Conservation (phyloP, 2,113 vertebrate genomes). For the Austrofundulus limnaeus region DNA sequence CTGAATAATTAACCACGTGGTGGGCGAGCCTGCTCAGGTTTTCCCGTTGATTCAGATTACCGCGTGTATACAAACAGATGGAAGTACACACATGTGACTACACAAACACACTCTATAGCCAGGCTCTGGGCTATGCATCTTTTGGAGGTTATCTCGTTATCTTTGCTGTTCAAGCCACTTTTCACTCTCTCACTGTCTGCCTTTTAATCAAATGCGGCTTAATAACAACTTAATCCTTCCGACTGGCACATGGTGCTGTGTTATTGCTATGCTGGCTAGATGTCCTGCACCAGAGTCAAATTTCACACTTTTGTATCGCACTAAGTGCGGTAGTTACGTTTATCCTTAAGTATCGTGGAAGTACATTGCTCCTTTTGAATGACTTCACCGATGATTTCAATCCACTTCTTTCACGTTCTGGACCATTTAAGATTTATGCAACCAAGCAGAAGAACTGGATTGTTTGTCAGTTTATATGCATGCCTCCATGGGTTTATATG, state of each 20-base stretch:
- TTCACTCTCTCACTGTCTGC: conserved; percentile 54
- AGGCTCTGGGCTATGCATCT: conserved; percentile 36
- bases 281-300: conserved; percentile 61
- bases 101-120: conserved; percentile 42
- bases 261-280: conserved; percentile 70
- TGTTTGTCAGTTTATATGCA: conserved; percentile 53
- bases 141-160: conserved; percentile 60
- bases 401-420: conserved; percentile 54
- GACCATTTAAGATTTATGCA: conserved; percentile 44
- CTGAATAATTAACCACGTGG: conserved; percentile 77
- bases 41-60: conserved; percentile 73
- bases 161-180: conserved; percentile 26
- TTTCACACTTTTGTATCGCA: conserved; percentile 74
- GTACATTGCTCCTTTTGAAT: conserved; percentile 40
- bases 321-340: conserved; percentile 58
- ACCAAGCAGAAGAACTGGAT: conserved; percentile 44
- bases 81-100: conserved; percentile 28
- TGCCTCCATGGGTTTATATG: conserved; percentile 30
- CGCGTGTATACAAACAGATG: conserved; percentile 63
- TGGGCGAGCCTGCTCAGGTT: conserved; percentile 73
- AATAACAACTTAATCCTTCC: conserved; percentile 68
- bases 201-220: conserved; percentile 59
- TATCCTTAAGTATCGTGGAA: conserved; percentile 52
- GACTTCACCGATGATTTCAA: conserved; percentile 62
- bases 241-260: conserved; percentile 54